These are phyloP conservation scores for Paratrypauchen microcephalus DNA, from an alignment of 2,797 vertebrate genomes.

Conservation along the genomic window DNA sequence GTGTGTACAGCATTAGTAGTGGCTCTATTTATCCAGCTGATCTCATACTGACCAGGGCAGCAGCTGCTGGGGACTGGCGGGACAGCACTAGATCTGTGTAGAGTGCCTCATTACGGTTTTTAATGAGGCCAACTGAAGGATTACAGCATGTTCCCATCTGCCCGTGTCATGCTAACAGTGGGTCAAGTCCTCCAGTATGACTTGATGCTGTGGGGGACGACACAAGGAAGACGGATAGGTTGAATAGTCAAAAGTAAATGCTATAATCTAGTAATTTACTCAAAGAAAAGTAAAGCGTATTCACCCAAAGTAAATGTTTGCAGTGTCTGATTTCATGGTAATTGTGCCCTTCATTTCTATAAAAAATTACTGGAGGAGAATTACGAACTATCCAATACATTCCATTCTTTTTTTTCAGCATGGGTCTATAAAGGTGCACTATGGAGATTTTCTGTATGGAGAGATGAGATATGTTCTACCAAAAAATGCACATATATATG, in stretches of 20 bases:
- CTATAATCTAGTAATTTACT: neutral
- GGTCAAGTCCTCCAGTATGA: constrained; percentile 30
- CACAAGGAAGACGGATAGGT: neutral
- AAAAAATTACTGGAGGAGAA: neutral
- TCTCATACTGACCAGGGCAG: constrained; percentile 43
- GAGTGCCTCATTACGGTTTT: constrained; percentile 69
- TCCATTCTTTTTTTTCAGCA: too few species aligned
- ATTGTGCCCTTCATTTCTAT: neutral
- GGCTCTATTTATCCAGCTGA: constrained; percentile 67
- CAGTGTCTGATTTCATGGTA: neutral
- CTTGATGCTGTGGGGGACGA: constrained; percentile 12
- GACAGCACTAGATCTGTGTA: constrained; percentile 39
- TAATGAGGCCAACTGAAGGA: constrained; percentile 70
- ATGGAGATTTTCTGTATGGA: too few species aligned
- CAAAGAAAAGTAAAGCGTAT: neutral
- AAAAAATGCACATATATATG: too few species aligned
- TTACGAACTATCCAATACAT: neutral
- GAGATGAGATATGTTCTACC: too few species aligned
- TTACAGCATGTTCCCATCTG: constrained; percentile 63
- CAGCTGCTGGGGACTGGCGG: constrained; percentile 63
- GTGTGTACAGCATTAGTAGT: constrained; percentile 57
- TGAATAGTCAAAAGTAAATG: constrained; percentile 2
- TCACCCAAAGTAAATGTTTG: neutral
- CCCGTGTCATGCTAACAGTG: constrained; percentile 33
- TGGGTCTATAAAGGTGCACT: too few species aligned